Percentiles rank a stretch among this genome's conserved stretches.
Conservation (phyloP, 2,797 vertebrate genomes). For the Thunnus albacares region DNA sequence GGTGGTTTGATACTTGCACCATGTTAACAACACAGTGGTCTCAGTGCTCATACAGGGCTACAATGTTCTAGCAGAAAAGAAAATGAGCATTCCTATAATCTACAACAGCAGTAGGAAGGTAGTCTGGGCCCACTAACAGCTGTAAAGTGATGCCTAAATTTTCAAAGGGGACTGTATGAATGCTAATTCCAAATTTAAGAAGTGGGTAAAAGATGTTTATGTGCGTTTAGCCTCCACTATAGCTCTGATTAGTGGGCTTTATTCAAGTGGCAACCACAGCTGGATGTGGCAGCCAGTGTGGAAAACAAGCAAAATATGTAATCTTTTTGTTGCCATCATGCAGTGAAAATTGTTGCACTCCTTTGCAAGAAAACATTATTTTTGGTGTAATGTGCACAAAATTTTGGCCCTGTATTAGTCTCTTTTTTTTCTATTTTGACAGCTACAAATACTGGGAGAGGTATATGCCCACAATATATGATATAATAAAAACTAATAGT, state of each 20-base stretch:
- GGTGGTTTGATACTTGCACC: too few species aligned
- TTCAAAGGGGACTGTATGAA: too few species aligned
- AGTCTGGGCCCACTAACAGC: too few species aligned
- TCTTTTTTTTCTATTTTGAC: not conserved
- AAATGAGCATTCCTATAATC: too few species aligned
- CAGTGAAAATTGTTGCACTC: not conserved
- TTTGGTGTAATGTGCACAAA: not conserved
- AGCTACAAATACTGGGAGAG: constrained; percentile 7
- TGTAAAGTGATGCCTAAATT: too few species aligned
- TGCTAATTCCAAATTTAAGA: too few species aligned
- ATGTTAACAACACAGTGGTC: too few species aligned
- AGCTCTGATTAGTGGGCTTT: not conserved
- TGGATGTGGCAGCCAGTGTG: not conserved
- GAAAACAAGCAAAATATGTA: not conserved
- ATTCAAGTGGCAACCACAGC: not conserved
- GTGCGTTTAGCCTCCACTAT: too few species aligned
- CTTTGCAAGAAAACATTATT: constrained; percentile 3
- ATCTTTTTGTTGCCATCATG: not conserved
- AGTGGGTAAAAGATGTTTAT: too few species aligned
- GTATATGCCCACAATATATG: not conserved
- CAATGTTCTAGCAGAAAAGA: too few species aligned
- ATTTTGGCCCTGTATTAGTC: not conserved
- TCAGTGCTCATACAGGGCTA: too few species aligned
- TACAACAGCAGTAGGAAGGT: too few species aligned
- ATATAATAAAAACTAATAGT: not conserved